A percentile compares a stretch with the other conserved stretches of the same genome.
Evolutionary conservation across 1,140 invertebrate genomes (phyloP).

Genomic region (Zaprionus capensis): DNA sequence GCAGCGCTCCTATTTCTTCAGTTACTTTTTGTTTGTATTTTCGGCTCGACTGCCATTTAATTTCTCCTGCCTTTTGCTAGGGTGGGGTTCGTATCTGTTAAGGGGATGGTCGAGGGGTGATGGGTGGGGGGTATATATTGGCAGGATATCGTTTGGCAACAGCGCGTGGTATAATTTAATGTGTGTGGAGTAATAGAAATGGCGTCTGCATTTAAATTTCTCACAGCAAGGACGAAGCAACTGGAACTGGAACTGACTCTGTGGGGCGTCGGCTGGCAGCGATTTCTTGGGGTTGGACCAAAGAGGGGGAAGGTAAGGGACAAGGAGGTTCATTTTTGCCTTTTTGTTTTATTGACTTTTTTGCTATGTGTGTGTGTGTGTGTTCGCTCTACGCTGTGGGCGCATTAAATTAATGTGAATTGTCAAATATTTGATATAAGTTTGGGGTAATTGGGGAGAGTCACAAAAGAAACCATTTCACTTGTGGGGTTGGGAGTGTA

Average conservation of each 20-base stretch:
- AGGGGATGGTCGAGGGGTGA: background rate
- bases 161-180: conserved; percentile 78
- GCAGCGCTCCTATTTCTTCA: conserved; percentile 42
- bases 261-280: conserved; percentile 26
- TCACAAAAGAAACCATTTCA: background rate
- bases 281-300: background rate
- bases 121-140: conserved; percentile 36
- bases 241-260: conserved; percentile 36
- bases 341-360: conserved; percentile 39
- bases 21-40: conserved; percentile 59
- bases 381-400: conserved; percentile 14
- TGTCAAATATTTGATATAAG: conserved; percentile 44
- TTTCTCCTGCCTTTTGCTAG: conserved; percentile 27
- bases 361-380: background rate
- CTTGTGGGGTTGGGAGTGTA: background rate
- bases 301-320: too few relatives aligned
- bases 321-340: background rate
- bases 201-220: conserved; percentile 81
- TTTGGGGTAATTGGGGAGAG: background rate
- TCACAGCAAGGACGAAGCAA: conserved; percentile 53
- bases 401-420: conserved; percentile 57
- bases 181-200: conserved; percentile 78
- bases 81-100: background rate
- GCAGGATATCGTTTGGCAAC: conserved; percentile 59
- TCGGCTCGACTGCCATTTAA: conserved; percentile 56